Percentiles rank a stretch among this genome's conserved stretches.
phyloP scores from a whole-genome alignment of 37 sponge, comb jelly and placozoan genomes.

The Geodia barretti region DNA sequence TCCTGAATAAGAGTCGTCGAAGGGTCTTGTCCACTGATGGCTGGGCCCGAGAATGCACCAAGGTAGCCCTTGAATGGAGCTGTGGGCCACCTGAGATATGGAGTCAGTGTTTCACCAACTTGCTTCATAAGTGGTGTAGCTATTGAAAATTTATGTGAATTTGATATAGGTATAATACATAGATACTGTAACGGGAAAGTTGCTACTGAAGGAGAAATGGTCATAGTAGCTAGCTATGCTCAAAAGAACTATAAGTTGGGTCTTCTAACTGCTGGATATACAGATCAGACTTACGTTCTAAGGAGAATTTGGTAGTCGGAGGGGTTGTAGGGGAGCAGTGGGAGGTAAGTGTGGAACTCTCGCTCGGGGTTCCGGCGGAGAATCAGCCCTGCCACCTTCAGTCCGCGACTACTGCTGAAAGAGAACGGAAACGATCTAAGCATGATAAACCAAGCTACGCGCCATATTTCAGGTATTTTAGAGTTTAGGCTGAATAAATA shows the following conservation, averaged over 20 bases:
- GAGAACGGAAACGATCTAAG: neutral
- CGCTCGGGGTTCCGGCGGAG: conserved; percentile 40
- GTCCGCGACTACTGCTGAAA: neutral
- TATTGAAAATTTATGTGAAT: neutral
- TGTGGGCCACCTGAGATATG: conserved; percentile 15
- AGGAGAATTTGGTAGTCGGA: conserved; percentile 69
- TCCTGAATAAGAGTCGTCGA: conserved; percentile 24
- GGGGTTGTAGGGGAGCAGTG: conserved; percentile 27
- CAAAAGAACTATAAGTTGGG: no score
- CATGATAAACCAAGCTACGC: no score
- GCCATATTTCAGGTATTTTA: no score
- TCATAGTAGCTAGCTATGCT: no score
- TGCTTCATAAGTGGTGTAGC: neutral
- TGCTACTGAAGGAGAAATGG: no score
- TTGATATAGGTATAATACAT: no score
- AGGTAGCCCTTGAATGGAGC: conserved; percentile 42
- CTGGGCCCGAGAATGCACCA: conserved; percentile 49
- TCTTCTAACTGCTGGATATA: neutral
- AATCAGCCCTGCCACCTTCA: conserved; percentile 49
- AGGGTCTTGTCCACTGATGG: conserved; percentile 37
- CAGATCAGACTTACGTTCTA: neutral
- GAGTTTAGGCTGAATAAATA: no score
- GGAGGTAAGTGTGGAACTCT: conserved; percentile 28
- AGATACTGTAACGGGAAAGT: no score
- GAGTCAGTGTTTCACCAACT: neutral